A percentile compares a stretch with the other conserved stretches of the same genome.
These are phyloP conservation scores for Periphyllus acericola DNA, from an alignment of 2,888 invertebrate species.

Conservation along the genomic window DNA sequence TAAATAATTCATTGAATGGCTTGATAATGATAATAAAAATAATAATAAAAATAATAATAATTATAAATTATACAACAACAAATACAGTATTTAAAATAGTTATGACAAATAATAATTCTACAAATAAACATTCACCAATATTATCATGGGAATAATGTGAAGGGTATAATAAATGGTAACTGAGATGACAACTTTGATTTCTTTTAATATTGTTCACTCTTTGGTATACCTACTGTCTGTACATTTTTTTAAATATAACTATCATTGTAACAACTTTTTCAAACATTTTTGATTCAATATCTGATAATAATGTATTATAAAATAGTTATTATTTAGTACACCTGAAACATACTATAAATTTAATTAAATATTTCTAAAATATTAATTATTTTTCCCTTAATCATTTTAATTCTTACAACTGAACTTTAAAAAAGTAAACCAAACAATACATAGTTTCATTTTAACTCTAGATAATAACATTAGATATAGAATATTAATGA, in stretches of 20 bases:
- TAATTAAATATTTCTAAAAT: neutral
- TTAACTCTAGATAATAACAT: neutral
- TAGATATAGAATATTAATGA: conserved; percentile 5
- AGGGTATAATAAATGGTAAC: conserved; percentile 51
- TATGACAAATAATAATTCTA: conserved; percentile 24
- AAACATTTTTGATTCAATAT: conserved; percentile 19
- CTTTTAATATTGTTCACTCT: conserved; percentile 40
- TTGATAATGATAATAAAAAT: conserved; percentile 29
- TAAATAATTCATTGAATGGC: conserved; percentile 32
- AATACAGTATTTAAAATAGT: conserved; percentile 5
- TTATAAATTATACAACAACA: conserved; percentile 35
- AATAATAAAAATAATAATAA: conserved; percentile 50
- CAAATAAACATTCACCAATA: conserved; percentile 35
- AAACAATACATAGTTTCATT: neutral
- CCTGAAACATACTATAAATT: neutral
- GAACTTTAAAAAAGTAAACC: neutral
- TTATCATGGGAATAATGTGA: conserved; percentile 43
- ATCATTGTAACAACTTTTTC: conserved; percentile 16
- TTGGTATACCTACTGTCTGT: conserved; percentile 46
- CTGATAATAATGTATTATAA: conserved; percentile 4
- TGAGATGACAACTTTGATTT: conserved; percentile 58
- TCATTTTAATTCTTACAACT: neutral
- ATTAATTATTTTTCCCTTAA: neutral
- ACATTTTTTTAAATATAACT: conserved; percentile 6
- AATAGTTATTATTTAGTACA: conserved; percentile 7